Evolutionary conservation across 1,140 invertebrate species (phyloP).

Genomic region (Brachystomella parvula): DNA sequence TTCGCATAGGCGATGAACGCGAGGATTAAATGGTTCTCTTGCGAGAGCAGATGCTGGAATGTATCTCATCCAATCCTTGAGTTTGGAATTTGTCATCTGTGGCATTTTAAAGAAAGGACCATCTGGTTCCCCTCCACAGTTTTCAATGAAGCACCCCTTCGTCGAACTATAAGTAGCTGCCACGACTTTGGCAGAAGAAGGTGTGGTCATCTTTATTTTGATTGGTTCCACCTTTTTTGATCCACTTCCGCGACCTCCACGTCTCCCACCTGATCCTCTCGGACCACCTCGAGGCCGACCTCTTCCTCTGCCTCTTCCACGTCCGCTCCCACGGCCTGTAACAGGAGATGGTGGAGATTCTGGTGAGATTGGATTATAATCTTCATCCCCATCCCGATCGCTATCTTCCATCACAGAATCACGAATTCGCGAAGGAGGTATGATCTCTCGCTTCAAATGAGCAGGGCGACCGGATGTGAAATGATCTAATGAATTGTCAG

Average conservation of each 20-base stretch:
- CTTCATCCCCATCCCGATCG: not conserved
- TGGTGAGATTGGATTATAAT: not conserved
- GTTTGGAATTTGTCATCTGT: not conserved
- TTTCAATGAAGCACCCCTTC: not conserved
- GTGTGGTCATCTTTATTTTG: not conserved
- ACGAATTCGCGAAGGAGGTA: not conserved
- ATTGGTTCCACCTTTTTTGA: not conserved
- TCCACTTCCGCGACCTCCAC: not conserved
- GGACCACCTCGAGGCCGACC: not conserved
- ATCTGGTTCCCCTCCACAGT: not conserved
- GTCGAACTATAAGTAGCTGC: not conserved
- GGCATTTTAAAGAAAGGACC: not conserved
- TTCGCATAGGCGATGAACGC: conserved; percentile 2
- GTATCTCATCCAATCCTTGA: conserved; percentile 8
- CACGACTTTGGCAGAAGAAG: not conserved
- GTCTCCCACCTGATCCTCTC: not conserved
- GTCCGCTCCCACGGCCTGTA: not conserved
- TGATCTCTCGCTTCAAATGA: conserved; percentile 5
- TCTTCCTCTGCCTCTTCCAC: not conserved
- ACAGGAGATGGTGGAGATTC: conserved; percentile 3
- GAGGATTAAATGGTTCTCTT: not conserved
- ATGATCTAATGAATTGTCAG: not conserved
- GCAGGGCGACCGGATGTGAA: not conserved
- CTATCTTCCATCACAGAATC: not conserved
- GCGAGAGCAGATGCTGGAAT: not conserved